Evolutionary conservation across 1,140 invertebrate genomes (phyloP).

Genomic region (Brachionus rubens): DNA sequence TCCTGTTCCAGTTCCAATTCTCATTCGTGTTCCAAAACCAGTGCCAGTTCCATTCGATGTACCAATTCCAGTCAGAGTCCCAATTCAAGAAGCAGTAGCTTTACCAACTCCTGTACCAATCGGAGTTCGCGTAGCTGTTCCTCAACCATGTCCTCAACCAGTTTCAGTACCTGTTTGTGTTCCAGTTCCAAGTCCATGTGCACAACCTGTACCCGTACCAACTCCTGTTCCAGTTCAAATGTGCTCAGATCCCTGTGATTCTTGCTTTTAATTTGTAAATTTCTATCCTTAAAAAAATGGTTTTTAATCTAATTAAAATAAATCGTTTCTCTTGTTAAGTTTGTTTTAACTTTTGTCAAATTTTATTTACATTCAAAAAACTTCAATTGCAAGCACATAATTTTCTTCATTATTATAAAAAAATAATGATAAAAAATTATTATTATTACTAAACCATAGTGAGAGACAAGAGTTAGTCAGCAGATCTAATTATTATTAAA

Average conservation of each 20-base stretch:
- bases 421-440: background rate
- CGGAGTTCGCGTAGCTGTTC: background rate
- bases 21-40: background rate
- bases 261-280: too few species aligned
- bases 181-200: background rate
- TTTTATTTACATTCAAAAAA: background rate
- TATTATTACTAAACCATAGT: background rate
- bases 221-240: background rate
- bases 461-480: constrained; percentile 9
- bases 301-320: too few species aligned
- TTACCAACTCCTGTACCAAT: background rate
- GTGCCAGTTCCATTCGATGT: constrained; percentile 11
- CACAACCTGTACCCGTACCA: background rate
- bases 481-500: background rate
- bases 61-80: background rate
- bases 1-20: background rate
- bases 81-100: background rate
- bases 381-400: background rate
- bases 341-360: too few species aligned
- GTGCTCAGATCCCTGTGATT: too few species aligned
- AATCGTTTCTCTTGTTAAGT: too few species aligned
- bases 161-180: background rate
- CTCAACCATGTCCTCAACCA: background rate
- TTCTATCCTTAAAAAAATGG: too few species aligned
- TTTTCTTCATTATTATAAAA: background rate